phyloP scores from a whole-genome alignment of 2,888 invertebrate genomes.

The Hymenopus coronatus region DNA sequence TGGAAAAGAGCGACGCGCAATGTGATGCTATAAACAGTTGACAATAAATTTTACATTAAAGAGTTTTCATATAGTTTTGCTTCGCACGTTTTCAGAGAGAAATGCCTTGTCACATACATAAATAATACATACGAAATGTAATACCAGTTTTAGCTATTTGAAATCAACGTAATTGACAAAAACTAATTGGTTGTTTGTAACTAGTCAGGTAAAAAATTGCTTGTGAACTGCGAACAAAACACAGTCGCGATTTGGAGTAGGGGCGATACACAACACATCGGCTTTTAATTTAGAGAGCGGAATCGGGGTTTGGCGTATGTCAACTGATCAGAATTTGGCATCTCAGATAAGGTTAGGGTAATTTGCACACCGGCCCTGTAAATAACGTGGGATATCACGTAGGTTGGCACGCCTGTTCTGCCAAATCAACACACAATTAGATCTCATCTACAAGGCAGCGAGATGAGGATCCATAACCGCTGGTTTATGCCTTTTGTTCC shows the following conservation, averaged over 20 bases:
- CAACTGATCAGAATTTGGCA: background rate
- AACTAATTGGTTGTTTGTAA: too few relatives aligned
- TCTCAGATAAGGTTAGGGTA: background rate
- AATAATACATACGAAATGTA: too few relatives aligned
- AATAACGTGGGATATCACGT: background rate
- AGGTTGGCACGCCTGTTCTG: background rate
- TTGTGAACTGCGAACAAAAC: background rate
- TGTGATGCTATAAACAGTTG: too few relatives aligned
- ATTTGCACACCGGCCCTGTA: background rate
- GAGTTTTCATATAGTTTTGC: too few relatives aligned
- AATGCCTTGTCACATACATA: too few relatives aligned
- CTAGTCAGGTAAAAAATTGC: background rate
- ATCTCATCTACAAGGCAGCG: background rate
- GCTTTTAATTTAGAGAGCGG: background rate
- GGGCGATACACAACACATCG: background rate
- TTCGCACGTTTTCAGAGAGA: too few relatives aligned
- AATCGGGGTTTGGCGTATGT: background rate
- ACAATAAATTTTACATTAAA: too few relatives aligned
- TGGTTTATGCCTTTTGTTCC: background rate
- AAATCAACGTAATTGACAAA: too few relatives aligned
- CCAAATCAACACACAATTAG: background rate
- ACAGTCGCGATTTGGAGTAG: background rate
- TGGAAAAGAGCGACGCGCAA: too few relatives aligned
- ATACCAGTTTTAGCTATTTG: too few relatives aligned
- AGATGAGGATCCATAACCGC: background rate